phyloP scores from a whole-genome alignment of 2,888 invertebrate genomes.

The Spisula subtruncata region DNA sequence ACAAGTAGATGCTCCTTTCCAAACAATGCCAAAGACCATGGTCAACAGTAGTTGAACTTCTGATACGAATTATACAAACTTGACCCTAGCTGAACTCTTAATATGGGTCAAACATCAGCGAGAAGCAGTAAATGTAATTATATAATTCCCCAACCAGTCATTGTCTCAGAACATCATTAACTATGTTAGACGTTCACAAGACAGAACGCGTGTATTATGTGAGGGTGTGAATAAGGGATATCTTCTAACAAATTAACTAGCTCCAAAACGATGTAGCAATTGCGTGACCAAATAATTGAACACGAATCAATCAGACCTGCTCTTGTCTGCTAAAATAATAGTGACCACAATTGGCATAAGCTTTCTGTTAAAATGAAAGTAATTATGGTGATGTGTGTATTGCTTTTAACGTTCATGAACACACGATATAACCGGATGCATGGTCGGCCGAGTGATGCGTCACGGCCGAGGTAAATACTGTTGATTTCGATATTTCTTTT shows the following conservation, averaged over 20 bases:
- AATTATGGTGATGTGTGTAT: neutral
- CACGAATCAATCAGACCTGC: neutral
- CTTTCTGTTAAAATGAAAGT: neutral
- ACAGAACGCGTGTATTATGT: neutral
- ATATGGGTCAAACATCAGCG: neutral
- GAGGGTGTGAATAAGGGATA: neutral
- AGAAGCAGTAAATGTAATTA: neutral
- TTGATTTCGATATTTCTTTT: too few relatives aligned
- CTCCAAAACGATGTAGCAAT: neutral
- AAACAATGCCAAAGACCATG: too few relatives aligned
- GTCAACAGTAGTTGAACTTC: neutral
- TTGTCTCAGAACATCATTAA: neutral
- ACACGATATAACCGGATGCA: too few relatives aligned
- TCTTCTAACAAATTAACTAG: neutral
- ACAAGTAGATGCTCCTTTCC: too few relatives aligned
- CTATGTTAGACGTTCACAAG: neutral
- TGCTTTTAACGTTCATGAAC: too few relatives aligned
- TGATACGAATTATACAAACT: too few relatives aligned
- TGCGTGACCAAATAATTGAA: neutral
- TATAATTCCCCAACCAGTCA: neutral
- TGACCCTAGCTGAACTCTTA: neutral
- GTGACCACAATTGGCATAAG: neutral
- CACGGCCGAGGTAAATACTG: too few relatives aligned
- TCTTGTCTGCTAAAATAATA: neutral
- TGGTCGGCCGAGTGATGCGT: too few relatives aligned